Percentiles rank a stretch among this genome's conserved stretches.
Evolutionary conservation across 1,140 invertebrate species (phyloP).

Genomic region (Choristoneura fumiferana): DNA sequence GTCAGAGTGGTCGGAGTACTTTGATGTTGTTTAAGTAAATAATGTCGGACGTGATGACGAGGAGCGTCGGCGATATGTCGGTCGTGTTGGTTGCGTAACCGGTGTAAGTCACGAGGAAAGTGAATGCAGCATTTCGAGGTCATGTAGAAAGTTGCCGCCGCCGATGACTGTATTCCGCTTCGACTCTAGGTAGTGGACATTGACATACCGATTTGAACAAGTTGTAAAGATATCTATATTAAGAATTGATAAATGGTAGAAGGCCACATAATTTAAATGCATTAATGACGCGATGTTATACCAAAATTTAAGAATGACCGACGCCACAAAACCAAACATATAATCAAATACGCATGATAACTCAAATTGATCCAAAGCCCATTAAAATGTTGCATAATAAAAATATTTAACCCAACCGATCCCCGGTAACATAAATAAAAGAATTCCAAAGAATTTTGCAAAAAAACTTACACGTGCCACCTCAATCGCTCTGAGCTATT

Average conservation of each 20-base stretch:
- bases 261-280: constrained; percentile 25
- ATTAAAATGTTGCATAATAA: constrained; percentile 73
- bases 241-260: constrained; percentile 20
- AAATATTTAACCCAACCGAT: constrained; percentile 64
- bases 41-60: constrained; percentile 20
- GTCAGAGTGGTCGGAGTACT: constrained; percentile 21
- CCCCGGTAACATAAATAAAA: constrained; percentile 55
- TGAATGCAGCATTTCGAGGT: constrained; percentile 77
- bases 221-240: constrained; percentile 16
- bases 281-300: constrained; percentile 37
- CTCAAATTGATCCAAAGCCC: constrained; percentile 35
- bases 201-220: constrained; percentile 24
- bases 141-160: constrained; percentile 71
- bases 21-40: constrained; percentile 21
- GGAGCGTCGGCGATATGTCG: constrained; percentile 59
- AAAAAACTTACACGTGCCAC: constrained; percentile 76
- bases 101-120: constrained; percentile 72
- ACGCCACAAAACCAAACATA: constrained; percentile 40
- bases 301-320: constrained; percentile 31
- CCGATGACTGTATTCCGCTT: constrained; percentile 35
- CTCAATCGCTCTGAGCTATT: constrained; percentile 70
- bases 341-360: constrained; percentile 36
- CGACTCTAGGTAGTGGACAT: constrained; percentile 33
- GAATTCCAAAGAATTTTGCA: constrained; percentile 69
- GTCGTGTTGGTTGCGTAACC: constrained; percentile 70